These are phyloP conservation scores for Psophia crepitans DNA, from an alignment of 2,113 vertebrate species.

Conservation along the genomic window DNA sequence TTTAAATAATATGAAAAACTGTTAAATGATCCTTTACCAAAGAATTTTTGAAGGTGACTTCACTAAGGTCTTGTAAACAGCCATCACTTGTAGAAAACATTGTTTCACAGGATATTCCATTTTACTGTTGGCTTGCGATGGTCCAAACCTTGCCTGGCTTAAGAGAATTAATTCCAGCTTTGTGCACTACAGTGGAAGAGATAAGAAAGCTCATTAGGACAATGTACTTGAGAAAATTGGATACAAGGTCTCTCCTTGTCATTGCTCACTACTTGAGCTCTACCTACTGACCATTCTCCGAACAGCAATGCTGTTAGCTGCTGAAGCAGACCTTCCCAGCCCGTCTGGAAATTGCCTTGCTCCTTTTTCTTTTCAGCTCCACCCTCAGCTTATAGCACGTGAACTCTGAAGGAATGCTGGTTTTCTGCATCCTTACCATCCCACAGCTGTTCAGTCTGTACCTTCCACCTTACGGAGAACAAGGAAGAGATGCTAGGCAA, in stretches of 20 bases:
- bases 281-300: conserved; percentile 35
- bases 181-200: neutral
- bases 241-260: neutral
- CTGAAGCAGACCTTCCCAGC: neutral
- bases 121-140: neutral
- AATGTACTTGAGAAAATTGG: neutral
- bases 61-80: neutral
- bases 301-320: neutral
- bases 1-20: neutral
- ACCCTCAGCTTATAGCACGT: neutral
- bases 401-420: neutral
- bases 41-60: neutral
- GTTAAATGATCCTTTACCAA: neutral
- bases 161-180: neutral
- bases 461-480: neutral
- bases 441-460: neutral
- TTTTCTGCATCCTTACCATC: neutral
- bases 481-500: neutral
- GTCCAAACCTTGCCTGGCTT: neutral
- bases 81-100: neutral
- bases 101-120: neutral
- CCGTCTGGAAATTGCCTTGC: neutral
- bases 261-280: conserved; percentile 14
- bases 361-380: neutral
- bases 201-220: neutral